These are phyloP conservation scores for Andrena dorsata DNA, from an alignment of 2,888 invertebrate species.

Conservation along the genomic window DNA sequence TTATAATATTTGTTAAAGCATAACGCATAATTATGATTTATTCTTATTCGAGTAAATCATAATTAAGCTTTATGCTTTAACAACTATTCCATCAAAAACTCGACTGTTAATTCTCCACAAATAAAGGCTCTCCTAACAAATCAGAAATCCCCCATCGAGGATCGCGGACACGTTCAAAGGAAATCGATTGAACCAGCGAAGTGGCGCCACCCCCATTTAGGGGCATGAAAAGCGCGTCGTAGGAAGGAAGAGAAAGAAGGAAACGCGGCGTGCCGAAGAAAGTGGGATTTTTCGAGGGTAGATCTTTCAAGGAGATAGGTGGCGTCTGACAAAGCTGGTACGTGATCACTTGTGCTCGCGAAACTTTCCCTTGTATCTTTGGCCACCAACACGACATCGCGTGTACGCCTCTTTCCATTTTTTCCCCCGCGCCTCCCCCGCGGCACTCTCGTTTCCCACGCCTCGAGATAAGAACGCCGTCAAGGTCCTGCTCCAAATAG, in stretches of 20 bases:
- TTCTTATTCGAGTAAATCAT: too few species aligned
- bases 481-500: slow-evolving; percentile 72
- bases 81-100: too few species aligned
- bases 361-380: slow-evolving; percentile 69
- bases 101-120: neutral
- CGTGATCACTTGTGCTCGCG: slow-evolving; percentile 75
- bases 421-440: slow-evolving; percentile 14
- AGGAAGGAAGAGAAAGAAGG: neutral
- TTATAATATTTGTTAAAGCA: too few species aligned
- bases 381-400: slow-evolving; percentile 61
- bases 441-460: slow-evolving; percentile 33
- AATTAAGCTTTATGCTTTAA: too few species aligned
- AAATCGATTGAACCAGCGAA: neutral
- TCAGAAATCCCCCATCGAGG: slow-evolving; percentile 1
- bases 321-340: slow-evolving; percentile 76
- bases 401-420: slow-evolving; percentile 49
- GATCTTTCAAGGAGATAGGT: slow-evolving; percentile 72
- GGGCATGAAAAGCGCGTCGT: neutral
- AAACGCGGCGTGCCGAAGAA: slow-evolving; percentile 28
- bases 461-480: slow-evolving; percentile 72
- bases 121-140: neutral
- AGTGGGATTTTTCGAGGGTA: slow-evolving; percentile 73
- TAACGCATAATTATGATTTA: too few species aligned
- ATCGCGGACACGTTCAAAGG: neutral
- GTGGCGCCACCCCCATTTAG: neutral